Base-by-base conservation (phyloP, 2,113 vertebrate species). In the Archocentrus centrarchus region DNA sequence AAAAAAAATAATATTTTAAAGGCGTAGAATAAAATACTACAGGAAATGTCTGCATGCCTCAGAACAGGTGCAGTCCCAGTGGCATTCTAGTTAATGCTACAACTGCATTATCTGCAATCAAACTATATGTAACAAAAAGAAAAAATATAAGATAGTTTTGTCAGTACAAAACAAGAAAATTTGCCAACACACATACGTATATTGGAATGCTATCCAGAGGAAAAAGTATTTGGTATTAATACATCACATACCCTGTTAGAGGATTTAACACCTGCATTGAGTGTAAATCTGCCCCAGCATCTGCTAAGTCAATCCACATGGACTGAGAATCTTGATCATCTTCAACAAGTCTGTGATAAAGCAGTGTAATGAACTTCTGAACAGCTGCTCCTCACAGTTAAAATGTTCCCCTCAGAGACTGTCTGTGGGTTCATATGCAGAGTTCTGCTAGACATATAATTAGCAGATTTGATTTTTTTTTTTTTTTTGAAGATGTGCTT, bases 301-400 rank as follows among this genome's bases (percentile, higher is more conserved):
- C 89, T 91, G 88, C 82, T 85, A 76, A 78, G 18, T 80, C 39
- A 81, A 61, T 78, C 85, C 83, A 73, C 86, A 62, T 50, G 75
- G 79, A 82, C 35, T 22, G 50, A 59, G 59, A 83, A 79, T 88
- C 83, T 85, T 85, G 60, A 88, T 82, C 39, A 81, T 88, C 82
- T 83, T 75, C 86, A 91, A 84, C 86, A 88, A 87, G 88, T 92
- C 84, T 87, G 30, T 59, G 82, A 85, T 88, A 63, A 83, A 80
- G 64, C 35, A 8, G 57, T 59, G 79, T 87, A 73, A 88, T 83
- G 44, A 90, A 89, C 80, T 80, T 85, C 41, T 53, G 59, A 86
- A 47, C 83, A 91, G 88, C 86, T 93, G 89, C 63, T 90, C 78
- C 81, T 79, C 83, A 70, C 64, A 79, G 79, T 77, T 78, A 86